Base-by-base conservation (phyloP, 1,140 invertebrate genomes). In the Battus philenor region DNA sequence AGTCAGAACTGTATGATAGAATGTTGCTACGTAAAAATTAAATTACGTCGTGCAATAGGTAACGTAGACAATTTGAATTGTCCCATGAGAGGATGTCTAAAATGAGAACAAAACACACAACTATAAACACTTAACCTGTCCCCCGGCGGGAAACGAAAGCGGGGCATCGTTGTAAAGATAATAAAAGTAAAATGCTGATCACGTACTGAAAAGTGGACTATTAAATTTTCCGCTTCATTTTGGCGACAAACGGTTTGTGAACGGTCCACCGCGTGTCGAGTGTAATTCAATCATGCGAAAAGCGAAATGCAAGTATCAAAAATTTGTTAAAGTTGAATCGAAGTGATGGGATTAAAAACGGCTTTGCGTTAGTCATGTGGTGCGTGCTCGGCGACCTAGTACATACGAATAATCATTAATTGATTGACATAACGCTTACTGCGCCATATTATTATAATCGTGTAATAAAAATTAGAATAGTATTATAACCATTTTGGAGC, bases 171-270 rank as follows among this genome's bases (percentile, higher is more conserved):
- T 53, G 50, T 50, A 44, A 52, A 53, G 33, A 62, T 65, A 68
- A 66, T 64, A 75, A 77, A 66, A 74, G 50, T 60, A 68, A 50
- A 58, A 72, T 66, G 69, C 44, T 32, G 72, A 73, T 77, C 79
- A 83, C 78, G 78, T 78, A 72, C 59, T 47, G 34, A 64, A 65
- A 64, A 70, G 43, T 71, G 54, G 55, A 66, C 63, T 78, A 78
- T 76, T 79, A 76, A 79, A 74, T 80, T 79, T 75, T 75, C 67
- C 69, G 67, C 62, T 71, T 74, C 60, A 72, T 68, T 79, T 76
- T 77, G 60, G 67, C 58, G 67, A 68, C 68, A 70, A 70, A 67
- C 68, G 65, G 65, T 61, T 62, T 54, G 50, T 65, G 56, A 70
- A 74, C 59, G 69, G 65, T 61, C 44, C 43, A 48, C 24, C 54